A percentile compares a stretch with the other conserved stretches of the same genome.
phyloP scores from a whole-genome alignment of 2,797 vertebrate species.

The Babyrousa celebensis region DNA sequence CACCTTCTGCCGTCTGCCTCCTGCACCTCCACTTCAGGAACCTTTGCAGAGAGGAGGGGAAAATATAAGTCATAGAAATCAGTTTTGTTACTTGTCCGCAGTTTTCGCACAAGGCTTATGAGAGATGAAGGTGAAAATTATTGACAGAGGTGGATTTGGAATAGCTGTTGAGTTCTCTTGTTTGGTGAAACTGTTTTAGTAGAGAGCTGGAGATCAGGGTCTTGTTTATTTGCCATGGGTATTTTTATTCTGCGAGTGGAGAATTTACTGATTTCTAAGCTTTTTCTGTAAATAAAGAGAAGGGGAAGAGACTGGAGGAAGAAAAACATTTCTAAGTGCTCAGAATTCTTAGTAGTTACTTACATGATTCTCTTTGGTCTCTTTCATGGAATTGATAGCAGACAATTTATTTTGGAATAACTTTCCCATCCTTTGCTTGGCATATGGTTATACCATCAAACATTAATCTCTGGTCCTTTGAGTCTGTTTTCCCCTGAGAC shows the following conservation, averaged over 20 bases:
- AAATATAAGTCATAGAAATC: background rate
- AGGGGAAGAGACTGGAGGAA: background rate
- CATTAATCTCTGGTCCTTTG: slow-evolving; percentile 3
- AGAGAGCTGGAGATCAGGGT: slow-evolving; percentile 1
- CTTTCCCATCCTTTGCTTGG: background rate
- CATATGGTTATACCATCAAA: background rate
- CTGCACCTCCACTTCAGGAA: background rate
- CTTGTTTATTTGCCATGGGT: slow-evolving; percentile 1
- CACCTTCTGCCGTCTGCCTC: background rate
- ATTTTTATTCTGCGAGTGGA: slow-evolving; percentile 23
- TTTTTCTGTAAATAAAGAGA: background rate
- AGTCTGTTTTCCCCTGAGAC: background rate
- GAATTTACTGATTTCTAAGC: background rate
- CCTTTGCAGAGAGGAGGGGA: background rate
- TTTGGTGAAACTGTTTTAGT: background rate
- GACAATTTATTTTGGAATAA: background rate
- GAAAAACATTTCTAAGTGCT: background rate
- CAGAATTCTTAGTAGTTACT: slow-evolving; percentile 29
- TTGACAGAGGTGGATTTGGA: background rate
- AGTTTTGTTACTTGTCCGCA: slow-evolving; percentile 9
- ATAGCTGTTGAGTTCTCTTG: background rate
- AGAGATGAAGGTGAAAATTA: slow-evolving; percentile 26
- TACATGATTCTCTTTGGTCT: background rate
- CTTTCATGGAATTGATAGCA: background rate
- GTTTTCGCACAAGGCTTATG: background rate